Evolutionary conservation across 2,888 invertebrate species (phyloP).

Genomic region (Spialia ferax): DNA sequence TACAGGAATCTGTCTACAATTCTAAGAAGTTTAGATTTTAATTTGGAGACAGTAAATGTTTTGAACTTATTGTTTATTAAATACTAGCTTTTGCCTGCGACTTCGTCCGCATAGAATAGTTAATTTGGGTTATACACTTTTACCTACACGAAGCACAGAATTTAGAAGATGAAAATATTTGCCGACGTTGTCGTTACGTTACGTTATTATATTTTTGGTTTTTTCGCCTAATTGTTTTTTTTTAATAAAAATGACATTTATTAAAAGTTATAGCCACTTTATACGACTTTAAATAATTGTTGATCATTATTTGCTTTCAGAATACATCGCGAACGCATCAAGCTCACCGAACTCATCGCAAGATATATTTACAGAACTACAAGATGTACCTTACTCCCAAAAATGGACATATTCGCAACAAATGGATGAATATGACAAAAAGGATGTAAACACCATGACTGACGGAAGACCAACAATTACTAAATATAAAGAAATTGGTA

Average conservation of each 20-base stretch:
- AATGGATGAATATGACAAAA: conserved; percentile 15
- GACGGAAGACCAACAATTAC: conserved; percentile 13
- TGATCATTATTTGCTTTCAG: conserved; percentile 12
- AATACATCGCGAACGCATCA: conserved; percentile 12
- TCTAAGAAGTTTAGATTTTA: conserved; percentile 15
- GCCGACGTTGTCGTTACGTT: conserved; percentile 12
- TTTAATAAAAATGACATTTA: conserved; percentile 12
- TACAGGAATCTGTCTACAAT: conserved; percentile 15
- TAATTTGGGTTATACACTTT: conserved; percentile 15
- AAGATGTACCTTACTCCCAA: conserved; percentile 15
- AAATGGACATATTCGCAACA: conserved; percentile 13
- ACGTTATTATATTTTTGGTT: conserved; percentile 10
- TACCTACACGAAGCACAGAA: conserved; percentile 15
- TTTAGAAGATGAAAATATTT: conserved; percentile 12
- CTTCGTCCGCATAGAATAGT: conserved; percentile 15
- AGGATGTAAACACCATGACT: conserved; percentile 15
- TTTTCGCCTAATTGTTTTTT: conserved; percentile 11
- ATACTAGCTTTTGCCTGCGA: conserved; percentile 14
- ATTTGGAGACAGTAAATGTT: conserved; percentile 14
- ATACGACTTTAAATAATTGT: conserved; percentile 12
- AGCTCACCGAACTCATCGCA: conserved; percentile 12
- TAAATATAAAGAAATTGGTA: conserved; percentile 12
- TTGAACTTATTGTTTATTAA: conserved; percentile 12
- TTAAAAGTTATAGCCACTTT: conserved; percentile 10
- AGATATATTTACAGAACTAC: conserved; percentile 15